Evolutionary conservation across 2,888 invertebrate genomes (phyloP).

Genomic region (Diachrysia chrysitis): DNA sequence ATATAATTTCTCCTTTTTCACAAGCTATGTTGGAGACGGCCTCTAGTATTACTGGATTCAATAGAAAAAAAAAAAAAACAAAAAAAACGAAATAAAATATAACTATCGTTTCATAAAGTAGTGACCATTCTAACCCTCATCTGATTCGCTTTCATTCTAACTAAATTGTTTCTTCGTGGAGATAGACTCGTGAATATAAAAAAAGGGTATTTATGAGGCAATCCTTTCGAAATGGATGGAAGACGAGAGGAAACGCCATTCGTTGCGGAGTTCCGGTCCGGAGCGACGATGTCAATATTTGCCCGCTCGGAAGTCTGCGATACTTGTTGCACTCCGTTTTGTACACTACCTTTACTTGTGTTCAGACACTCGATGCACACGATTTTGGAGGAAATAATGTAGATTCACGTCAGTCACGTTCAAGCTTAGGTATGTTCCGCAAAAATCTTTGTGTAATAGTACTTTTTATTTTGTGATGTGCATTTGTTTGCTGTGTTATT

Average conservation of each 20-base stretch:
- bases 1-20: too few relatives aligned
- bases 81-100: background rate
- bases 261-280: conserved; percentile 62
- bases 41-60: too few relatives aligned
- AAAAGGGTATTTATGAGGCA: conserved; percentile 24
- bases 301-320: conserved; percentile 39
- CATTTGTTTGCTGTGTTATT: too few relatives aligned
- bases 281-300: conserved; percentile 60
- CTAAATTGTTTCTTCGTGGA: conserved; percentile 29
- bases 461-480: background rate
- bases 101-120: conserved; percentile 8
- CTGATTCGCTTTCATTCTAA: conserved; percentile 10
- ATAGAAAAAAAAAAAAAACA: background rate
- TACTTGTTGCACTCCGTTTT: conserved; percentile 59
- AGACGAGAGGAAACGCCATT: conserved; percentile 57
- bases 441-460: background rate
- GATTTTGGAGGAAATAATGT: conserved; percentile 7
- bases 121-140: conserved; percentile 35
- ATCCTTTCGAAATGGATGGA: conserved; percentile 50
- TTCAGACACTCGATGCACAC: conserved; percentile 9
- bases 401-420: background rate
- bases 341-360: conserved; percentile 5
- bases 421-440: too few relatives aligned
- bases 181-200: conserved; percentile 37
- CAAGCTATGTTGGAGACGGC: too few relatives aligned